phyloP scores from a whole-genome alignment of 2,888 invertebrate genomes.

The Cheilosia urbana region DNA sequence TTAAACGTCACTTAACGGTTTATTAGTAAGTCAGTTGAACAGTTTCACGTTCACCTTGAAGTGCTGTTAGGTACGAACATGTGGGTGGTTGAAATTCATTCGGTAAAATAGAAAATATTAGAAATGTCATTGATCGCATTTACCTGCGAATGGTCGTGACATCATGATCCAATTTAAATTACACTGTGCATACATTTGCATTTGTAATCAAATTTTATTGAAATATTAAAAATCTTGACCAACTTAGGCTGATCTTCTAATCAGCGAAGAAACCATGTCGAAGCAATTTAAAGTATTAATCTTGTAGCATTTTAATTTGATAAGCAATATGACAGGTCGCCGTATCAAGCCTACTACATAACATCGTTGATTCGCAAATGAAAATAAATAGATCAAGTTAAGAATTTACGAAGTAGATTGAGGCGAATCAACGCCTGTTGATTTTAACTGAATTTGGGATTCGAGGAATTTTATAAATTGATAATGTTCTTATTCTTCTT shows the following conservation, averaged over 20 bases:
- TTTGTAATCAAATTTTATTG: background rate
- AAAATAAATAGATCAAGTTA: conserved; percentile 22
- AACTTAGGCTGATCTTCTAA: conserved; percentile 30
- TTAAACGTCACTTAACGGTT: conserved; percentile 4
- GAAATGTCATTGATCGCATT: conserved; percentile 18
- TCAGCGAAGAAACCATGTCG: conserved; percentile 25
- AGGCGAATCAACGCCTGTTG: no score
- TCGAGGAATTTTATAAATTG: no score
- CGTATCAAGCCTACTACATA: background rate
- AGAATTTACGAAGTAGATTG: background rate
- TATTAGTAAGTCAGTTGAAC: background rate
- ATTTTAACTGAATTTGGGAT: no score
- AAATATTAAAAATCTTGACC: conserved; percentile 43
- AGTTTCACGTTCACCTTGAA: conserved; percentile 21
- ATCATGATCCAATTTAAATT: conserved; percentile 21
- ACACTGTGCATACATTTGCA: conserved; percentile 5
- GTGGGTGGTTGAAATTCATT: background rate
- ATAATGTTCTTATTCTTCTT: no score
- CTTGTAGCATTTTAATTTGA: background rate
- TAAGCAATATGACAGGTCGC: conserved; percentile 6
- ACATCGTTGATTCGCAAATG: conserved; percentile 24
- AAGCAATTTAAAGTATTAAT: conserved; percentile 6
- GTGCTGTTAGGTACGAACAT: background rate
- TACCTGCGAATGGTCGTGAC: conserved; percentile 7
- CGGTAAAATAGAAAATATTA: background rate